Conservation (phyloP, 2,888 invertebrate species). For the Pomacea canaliculata region DNA sequence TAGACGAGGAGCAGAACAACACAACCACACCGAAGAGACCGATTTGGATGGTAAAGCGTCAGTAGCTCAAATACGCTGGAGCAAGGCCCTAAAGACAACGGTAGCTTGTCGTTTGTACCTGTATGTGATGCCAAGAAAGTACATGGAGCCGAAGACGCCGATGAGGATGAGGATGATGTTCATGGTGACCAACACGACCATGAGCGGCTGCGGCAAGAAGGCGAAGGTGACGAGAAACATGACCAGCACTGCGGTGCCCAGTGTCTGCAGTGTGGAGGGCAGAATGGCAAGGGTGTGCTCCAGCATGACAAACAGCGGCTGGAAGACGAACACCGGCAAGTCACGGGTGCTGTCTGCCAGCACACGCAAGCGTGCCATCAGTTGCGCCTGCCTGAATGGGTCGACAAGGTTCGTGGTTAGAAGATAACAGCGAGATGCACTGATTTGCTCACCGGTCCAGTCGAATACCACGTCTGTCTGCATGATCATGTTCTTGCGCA, state of each 20-base stretch:
- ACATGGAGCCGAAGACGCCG: slow-evolving; percentile 22
- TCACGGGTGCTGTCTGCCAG: slow-evolving; percentile 41
- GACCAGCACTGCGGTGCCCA: slow-evolving; percentile 51
- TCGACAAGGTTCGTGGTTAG: slow-evolving; percentile 82
- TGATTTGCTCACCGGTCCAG: slow-evolving; percentile 74
- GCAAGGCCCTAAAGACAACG: too few relatives aligned
- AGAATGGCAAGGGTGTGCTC: slow-evolving; percentile 57
- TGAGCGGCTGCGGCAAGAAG: slow-evolving; percentile 55
- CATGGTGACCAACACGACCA: slow-evolving; percentile 36
- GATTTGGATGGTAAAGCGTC: too few relatives aligned
- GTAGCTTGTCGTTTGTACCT: slow-evolving; percentile 31
- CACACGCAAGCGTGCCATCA: slow-evolving; percentile 48
- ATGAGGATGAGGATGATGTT: slow-evolving; percentile 20
- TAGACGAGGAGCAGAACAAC: too few relatives aligned
- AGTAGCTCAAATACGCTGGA: too few relatives aligned
- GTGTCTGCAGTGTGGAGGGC: slow-evolving; percentile 52
- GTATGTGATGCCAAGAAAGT: slow-evolving; percentile 29
- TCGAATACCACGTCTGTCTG: not conserved
- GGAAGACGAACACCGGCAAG: slow-evolving; percentile 41
- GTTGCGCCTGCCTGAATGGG: slow-evolving; percentile 71
- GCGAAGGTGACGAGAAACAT: slow-evolving; percentile 53
- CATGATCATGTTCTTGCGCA: not conserved
- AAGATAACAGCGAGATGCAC: slow-evolving; percentile 75
- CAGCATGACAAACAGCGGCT: slow-evolving; percentile 20
- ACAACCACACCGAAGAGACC: too few relatives aligned